Evolutionary conservation across 2,797 vertebrate genomes (phyloP).

Genomic region (Hozukius guyotensis): DNA sequence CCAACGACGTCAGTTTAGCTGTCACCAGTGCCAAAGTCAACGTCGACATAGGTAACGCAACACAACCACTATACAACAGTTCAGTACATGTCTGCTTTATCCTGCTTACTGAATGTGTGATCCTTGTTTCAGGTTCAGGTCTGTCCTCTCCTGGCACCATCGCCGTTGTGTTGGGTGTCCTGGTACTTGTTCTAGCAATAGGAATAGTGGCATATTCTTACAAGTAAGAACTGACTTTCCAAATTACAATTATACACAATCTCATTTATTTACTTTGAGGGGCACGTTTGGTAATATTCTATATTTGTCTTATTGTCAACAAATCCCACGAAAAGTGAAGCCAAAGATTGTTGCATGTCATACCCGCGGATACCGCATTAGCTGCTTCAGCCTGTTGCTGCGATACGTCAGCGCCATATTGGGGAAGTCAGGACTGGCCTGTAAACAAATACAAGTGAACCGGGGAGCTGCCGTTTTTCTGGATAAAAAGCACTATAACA

Average conservation of each 20-base stretch:
- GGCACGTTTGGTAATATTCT: background rate
- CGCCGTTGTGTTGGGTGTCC: constrained; percentile 75
- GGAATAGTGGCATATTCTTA: constrained; percentile 81
- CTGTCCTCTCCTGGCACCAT: constrained; percentile 68
- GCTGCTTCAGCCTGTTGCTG: too few species aligned
- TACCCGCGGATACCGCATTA: too few species aligned
- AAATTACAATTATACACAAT: background rate
- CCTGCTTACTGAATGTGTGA: background rate
- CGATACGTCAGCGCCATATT: too few species aligned
- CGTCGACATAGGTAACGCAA: constrained; percentile 79
- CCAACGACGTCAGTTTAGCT: constrained; percentile 88
- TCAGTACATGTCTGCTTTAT: background rate
- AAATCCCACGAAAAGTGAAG: background rate
- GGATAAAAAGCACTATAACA: too few species aligned
- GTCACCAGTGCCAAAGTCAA: constrained; percentile 86
- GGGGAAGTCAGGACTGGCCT: too few species aligned
- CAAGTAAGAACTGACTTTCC: constrained; percentile 72
- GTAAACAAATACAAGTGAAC: too few species aligned
- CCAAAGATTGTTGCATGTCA: background rate
- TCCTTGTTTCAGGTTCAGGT: constrained; percentile 60
- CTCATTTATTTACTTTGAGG: background rate
- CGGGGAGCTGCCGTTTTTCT: too few species aligned
- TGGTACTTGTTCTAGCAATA: constrained; percentile 72
- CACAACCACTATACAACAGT: background rate
- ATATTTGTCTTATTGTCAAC: background rate